These are phyloP conservation scores for Sinocyclocheilus grahami DNA, from an alignment of 2,113 vertebrate genomes.

Conservation along the genomic window DNA sequence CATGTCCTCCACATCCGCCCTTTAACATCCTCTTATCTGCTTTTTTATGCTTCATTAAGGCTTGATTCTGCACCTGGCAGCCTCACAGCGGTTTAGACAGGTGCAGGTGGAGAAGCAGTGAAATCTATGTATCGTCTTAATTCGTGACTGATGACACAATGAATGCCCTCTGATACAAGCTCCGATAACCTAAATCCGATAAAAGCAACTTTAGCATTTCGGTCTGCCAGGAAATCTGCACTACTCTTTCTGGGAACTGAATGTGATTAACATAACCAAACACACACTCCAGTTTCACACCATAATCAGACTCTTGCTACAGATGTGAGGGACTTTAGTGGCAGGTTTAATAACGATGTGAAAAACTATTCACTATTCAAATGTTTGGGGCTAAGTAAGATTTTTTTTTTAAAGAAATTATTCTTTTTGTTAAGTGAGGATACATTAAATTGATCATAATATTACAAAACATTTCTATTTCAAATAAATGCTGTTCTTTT, in stretches of 20 bases:
- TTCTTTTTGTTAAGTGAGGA: no score
- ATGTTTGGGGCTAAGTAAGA: no score
- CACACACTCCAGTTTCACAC: neutral
- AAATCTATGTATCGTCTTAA: neutral
- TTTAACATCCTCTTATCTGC: neutral
- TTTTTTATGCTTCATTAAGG: neutral
- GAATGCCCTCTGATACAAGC: neutral
- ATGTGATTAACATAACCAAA: neutral
- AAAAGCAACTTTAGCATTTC: neutral
- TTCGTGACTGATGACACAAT: neutral
- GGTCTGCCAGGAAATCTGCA: neutral
- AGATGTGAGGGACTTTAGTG: neutral
- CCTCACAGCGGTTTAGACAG: neutral
- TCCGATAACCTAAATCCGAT: neutral
- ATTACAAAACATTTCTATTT: no score
- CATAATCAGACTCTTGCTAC: neutral
- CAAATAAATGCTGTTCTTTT: no score
- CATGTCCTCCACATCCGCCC: neutral
- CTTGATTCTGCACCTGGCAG: conserved; percentile 5
- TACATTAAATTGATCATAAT: no score
- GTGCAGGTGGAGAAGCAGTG: neutral
- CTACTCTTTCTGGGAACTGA: neutral
- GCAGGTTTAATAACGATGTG: neutral
- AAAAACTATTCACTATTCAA: no score
- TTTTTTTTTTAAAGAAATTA: no score